phyloP scores from a whole-genome alignment of 2,888 invertebrate species.

The Nymphalis c-album region DNA sequence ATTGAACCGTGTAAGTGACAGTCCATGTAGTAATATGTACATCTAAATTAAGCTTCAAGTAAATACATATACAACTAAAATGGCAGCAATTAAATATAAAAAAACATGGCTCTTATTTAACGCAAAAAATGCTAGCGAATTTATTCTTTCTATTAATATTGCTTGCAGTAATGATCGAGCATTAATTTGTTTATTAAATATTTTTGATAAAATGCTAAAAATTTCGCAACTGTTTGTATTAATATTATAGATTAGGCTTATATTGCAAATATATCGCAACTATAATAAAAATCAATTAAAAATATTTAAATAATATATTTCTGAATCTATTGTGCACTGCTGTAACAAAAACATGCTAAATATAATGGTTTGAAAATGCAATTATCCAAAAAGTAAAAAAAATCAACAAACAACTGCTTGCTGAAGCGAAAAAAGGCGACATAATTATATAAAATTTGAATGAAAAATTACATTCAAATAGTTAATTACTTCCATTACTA shows the following conservation, averaged over 20 bases:
- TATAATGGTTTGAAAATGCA: neutral
- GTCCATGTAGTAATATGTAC: neutral
- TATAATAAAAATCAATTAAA: neutral
- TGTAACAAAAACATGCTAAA: neutral
- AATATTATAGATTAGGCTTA: neutral
- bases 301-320: neutral
- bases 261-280: too few species aligned
- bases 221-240: neutral
- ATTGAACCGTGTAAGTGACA: slow-evolving; percentile 35
- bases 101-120: slow-evolving; percentile 1
- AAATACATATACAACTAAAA: neutral
- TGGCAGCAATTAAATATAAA: neutral
- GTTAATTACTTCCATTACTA: neutral
- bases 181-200: neutral
- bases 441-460: neutral
- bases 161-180: neutral
- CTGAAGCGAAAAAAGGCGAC: slow-evolving; percentile 4
- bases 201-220: neutral
- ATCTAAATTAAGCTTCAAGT: neutral
- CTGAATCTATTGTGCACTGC: neutral
- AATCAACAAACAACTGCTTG: neutral
- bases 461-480: neutral
- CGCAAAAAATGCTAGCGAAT: slow-evolving; percentile 13
- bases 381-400: neutral
- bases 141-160: slow-evolving; percentile 5